phyloP scores from a whole-genome alignment of 1,140 invertebrate species.

The Danaus melanippus region DNA sequence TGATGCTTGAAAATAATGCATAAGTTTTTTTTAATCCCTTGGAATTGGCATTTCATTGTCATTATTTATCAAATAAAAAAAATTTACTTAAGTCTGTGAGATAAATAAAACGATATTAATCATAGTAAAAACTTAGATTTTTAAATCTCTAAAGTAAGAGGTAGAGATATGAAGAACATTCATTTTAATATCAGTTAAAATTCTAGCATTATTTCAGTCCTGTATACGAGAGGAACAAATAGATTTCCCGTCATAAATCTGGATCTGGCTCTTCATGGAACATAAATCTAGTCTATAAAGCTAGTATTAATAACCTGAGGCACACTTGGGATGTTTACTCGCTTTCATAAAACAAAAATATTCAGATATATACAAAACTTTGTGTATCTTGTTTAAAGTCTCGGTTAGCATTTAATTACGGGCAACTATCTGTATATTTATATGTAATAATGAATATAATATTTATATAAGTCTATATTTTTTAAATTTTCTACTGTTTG shows the following conservation, averaged over 20 bases:
- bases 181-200: no score
- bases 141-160: neutral
- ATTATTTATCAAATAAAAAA: no score
- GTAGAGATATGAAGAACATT: neutral
- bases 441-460: no score
- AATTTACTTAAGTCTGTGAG: neutral
- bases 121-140: neutral
- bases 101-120: neutral
- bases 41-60: no score
- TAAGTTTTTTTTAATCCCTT: no score
- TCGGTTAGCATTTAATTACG: no score
- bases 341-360: slow-evolving; percentile 4
- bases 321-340: slow-evolving; percentile 15
- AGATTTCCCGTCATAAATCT: slow-evolving; percentile 23
- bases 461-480: no score
- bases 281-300: slow-evolving; percentile 21
- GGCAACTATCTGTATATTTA: no score
- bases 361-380: no score
- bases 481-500: no score
- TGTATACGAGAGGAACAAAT: slow-evolving; percentile 18
- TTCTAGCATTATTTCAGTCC: neutral
- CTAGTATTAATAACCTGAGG: slow-evolving; percentile 21
- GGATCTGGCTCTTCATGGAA: slow-evolving; percentile 19
- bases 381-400: no score
- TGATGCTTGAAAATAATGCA: no score